Conservation (phyloP, 1,140 invertebrate genomes). For the Pygmarrhopalites habei region DNA sequence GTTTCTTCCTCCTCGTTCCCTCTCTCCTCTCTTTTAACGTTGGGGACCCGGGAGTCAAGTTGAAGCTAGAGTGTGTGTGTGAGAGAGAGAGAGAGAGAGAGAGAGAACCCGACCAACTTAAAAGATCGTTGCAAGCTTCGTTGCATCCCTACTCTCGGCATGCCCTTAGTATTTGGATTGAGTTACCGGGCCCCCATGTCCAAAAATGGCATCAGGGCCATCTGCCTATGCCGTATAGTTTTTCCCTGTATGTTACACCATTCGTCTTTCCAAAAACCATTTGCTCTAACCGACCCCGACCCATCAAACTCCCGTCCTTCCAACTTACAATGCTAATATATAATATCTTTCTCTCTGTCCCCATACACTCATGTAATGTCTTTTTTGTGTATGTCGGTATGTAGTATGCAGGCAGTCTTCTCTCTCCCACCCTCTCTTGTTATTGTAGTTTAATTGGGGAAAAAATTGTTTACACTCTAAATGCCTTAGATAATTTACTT, state of each 20-base stretch:
- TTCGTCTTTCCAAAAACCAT: not conserved
- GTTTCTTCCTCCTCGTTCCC: too few relatives aligned
- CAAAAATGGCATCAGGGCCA: slow-evolving; percentile 54
- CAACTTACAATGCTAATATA: not conserved
- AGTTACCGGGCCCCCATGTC: slow-evolving; percentile 47
- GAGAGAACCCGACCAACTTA: too few relatives aligned
- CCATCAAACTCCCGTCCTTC: slow-evolving; percentile 3
- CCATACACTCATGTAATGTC: too few relatives aligned
- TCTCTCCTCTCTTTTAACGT: too few relatives aligned
- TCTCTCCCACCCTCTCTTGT: too few relatives aligned
- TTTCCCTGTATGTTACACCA: not conserved
- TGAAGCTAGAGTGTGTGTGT: not conserved
- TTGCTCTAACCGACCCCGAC: not conserved
- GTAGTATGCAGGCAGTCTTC: too few relatives aligned
- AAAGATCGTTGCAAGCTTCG: slow-evolving; percentile 13
- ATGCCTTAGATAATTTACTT: slow-evolving; percentile 22
- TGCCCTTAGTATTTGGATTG: slow-evolving; percentile 26
- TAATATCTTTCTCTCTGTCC: too few relatives aligned
- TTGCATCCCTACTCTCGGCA: slow-evolving; percentile 13
- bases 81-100: not conserved
- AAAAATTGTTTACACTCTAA: slow-evolving; percentile 21
- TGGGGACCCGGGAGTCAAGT: too few relatives aligned
- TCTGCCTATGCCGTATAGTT: slow-evolving; percentile 32
- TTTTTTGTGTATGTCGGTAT: too few relatives aligned
- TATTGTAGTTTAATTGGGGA: not conserved